Evolutionary conservation across 2,113 vertebrate species (phyloP), one percentile per base, ranked within the genome.

Genomic region (Trogon surrucura): DNA sequence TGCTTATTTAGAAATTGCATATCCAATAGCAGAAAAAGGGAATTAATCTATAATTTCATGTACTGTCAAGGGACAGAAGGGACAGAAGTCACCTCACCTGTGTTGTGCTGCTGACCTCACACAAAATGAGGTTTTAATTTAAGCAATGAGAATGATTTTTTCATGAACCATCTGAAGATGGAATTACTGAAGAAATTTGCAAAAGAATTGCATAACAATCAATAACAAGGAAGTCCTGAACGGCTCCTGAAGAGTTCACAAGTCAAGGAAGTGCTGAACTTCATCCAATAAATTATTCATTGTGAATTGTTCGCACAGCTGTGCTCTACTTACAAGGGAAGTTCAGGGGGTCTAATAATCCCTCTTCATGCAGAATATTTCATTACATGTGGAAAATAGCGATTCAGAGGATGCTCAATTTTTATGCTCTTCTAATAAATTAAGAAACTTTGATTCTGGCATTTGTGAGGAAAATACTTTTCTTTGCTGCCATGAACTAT

Each of bases 251-350:
- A 41, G 70, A 91, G 47, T 89, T 85, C 80, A 61, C 73, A 85
- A 92, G 70, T 87, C 83, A 75, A 94, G 93, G 87, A 86, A 66
- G 50, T 44, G 73, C 73, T 92, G 91, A 96, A 84, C 36, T 87
- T 91, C 74, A 61, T 91, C 92, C 93, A 97, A n/a, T 79, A 94
- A 94, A 91, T 92, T 87, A 89, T 94, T 77, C 58, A 85, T 80
- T 48, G 44, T 87, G 86, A 94, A 92, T 82, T 94, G 88, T 89
- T 92, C 83, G 0, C 83, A 80, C 93, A 96, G 94, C 92, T 96
- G 96, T 92, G 51, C 77, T 92, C 50, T 91, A 69, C 86, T 92
- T 95, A 65, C 73, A 89, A 89, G 73, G 54, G 78, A 96, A 85
- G 77, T 92, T 95, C 88, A 95, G 86, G 83, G 85, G 25, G 71